phyloP scores from a whole-genome alignment of 1,140 invertebrate genomes.

The Bombus vancouverensis region DNA sequence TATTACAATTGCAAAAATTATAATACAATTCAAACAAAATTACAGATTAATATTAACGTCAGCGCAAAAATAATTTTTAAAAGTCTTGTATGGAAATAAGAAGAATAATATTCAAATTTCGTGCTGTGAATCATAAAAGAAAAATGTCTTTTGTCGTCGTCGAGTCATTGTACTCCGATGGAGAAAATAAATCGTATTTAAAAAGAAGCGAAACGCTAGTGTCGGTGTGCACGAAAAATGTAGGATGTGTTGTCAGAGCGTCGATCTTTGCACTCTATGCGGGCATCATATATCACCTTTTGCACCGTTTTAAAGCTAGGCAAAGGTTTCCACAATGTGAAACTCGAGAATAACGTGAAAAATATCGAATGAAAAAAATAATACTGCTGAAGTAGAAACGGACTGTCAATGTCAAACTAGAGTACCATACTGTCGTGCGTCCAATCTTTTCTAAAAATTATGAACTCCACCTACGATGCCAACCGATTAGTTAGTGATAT shows the following conservation, averaged over 20 bases:
- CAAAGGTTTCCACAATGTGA: conserved; percentile 7
- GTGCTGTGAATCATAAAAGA: not conserved
- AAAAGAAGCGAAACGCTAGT: no score
- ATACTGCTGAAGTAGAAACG: not conserved
- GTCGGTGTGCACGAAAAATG: conserved; percentile 39
- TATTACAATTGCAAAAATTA: no score
- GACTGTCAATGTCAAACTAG: no score
- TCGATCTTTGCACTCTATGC: conserved; percentile 47
- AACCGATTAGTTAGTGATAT: no score
- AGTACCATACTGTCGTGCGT: no score
- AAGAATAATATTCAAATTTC: not conserved
- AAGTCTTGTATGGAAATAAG: not conserved
- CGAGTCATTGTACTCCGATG: conserved; percentile 4
- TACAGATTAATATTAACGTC: no score
- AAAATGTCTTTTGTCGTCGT: not conserved
- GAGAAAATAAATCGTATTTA: conserved; percentile 14
- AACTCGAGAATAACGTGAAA: not conserved
- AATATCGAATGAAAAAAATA: not conserved
- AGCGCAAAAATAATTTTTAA: no score
- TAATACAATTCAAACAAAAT: no score
- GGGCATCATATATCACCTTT: conserved; percentile 49
- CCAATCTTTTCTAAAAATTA: no score
- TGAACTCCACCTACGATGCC: no score
- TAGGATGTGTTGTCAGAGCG: conserved; percentile 43
- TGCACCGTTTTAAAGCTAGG: conserved; percentile 26